These are phyloP conservation scores for Clavelina lepadiformis DNA, from an alignment of 23 tunicate species.

Conservation along the genomic window DNA sequence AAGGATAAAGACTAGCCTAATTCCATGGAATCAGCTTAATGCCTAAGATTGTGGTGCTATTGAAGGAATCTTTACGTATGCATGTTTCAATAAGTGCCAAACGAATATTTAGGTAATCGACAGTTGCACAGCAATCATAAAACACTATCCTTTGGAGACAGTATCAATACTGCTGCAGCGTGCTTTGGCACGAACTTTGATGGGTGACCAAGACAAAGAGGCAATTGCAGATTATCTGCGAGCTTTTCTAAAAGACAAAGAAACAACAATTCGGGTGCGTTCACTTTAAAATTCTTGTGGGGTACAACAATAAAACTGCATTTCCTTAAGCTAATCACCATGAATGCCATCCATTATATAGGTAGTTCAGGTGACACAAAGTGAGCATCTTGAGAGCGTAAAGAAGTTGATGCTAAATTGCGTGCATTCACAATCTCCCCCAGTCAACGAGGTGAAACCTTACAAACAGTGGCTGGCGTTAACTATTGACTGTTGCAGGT, in stretches of 20 bases:
- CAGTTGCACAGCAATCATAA: constrained; percentile 62
- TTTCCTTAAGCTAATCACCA: no score
- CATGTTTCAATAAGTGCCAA: neutral
- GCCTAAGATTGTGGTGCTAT: neutral
- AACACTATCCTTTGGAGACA: constrained; percentile 39
- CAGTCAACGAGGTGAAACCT: constrained; percentile 31
- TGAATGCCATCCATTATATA: no score
- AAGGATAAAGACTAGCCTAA: no score
- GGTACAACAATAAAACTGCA: neutral
- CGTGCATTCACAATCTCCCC: constrained; percentile 50
- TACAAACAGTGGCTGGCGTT: constrained; percentile 68
- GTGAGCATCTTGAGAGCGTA: constrained; percentile 29
- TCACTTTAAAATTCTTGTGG: no score
- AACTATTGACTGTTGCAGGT: constrained; percentile 88
- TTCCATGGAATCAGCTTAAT: no score
- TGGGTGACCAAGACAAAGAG: constrained; percentile 37
- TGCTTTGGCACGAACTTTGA: constrained; percentile 60
- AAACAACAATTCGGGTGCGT: constrained; percentile 47
- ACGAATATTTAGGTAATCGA: constrained; percentile 42
- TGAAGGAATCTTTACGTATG: neutral
- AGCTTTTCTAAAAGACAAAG: constrained; percentile 77
- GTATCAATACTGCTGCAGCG: constrained; percentile 56
- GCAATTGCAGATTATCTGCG: constrained; percentile 83
- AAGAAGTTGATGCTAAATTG: constrained; percentile 35
- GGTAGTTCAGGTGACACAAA: constrained; percentile 49